A percentile compares a stretch with the other conserved stretches of the same genome.
Evolutionary conservation across 2,113 vertebrate species (phyloP).

Genomic region (Sebastes schlegelii): DNA sequence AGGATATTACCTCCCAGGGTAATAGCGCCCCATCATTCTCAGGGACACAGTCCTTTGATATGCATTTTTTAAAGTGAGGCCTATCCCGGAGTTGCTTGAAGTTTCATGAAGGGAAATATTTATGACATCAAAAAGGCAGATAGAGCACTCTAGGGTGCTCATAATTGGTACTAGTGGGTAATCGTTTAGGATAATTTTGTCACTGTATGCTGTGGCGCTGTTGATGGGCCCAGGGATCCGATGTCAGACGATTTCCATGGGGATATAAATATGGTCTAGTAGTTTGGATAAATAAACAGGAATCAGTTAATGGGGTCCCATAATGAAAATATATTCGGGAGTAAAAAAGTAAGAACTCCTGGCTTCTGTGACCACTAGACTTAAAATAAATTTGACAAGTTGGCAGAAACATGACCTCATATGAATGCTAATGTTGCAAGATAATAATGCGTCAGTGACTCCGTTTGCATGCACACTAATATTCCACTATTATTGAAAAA

Average conservation of each 20-base stretch:
- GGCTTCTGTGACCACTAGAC: not conserved
- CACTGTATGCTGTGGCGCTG: slow-evolving; percentile 8
- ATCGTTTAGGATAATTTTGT: slow-evolving; percentile 54
- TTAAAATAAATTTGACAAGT: too few species aligned
- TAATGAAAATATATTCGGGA: not conserved
- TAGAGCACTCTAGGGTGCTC: slow-evolving; percentile 26
- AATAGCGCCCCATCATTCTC: slow-evolving; percentile 11
- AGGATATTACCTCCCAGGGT: slow-evolving; percentile 36
- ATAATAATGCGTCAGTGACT: too few species aligned
- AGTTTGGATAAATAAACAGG: slow-evolving; percentile 50
- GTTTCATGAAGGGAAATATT: slow-evolving; percentile 61
- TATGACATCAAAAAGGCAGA: slow-evolving; percentile 44
- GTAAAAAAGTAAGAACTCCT: not conserved
- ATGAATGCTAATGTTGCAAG: too few species aligned
- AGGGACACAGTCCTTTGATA: slow-evolving; percentile 34
- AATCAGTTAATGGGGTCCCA: slow-evolving; percentile 10
- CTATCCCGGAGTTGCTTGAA: slow-evolving; percentile 23
- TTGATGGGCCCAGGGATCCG: slow-evolving; percentile 10
- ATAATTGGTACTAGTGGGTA: slow-evolving; percentile 57
- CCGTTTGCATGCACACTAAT: too few species aligned
- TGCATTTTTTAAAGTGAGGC: slow-evolving; percentile 37
- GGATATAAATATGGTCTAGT: slow-evolving; percentile 35
- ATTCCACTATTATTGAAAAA: too few species aligned
- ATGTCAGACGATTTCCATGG: slow-evolving; percentile 35
- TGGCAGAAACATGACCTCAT: too few species aligned